Evolutionary conservation across 2,888 invertebrate genomes (phyloP).

Genomic region (Fabriciana adippe): DNA sequence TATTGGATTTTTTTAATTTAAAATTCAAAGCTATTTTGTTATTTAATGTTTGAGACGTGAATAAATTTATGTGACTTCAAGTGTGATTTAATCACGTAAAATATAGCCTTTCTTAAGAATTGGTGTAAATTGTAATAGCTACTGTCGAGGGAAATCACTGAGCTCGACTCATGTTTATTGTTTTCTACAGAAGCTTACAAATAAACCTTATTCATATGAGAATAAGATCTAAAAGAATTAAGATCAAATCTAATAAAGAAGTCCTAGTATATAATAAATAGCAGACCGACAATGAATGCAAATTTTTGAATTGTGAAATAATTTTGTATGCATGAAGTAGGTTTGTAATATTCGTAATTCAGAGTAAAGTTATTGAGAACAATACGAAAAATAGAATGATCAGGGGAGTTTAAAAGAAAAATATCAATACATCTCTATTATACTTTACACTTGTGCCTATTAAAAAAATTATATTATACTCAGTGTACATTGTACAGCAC

Average conservation of each 20-base stretch:
- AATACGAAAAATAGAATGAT: neutral
- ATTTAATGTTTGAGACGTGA: no score
- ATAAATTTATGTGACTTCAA: neutral
- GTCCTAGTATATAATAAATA: constrained; percentile 33
- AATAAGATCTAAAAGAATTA: constrained; percentile 18
- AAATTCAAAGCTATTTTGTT: no score
- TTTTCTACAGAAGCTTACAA: constrained; percentile 27
- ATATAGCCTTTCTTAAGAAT: constrained; percentile 20
- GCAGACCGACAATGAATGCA: constrained; percentile 31
- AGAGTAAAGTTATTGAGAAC: constrained; percentile 7
- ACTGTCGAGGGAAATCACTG: constrained; percentile 42
- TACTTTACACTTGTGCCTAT: neutral
- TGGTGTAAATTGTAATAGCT: constrained; percentile 28
- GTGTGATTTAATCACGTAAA: constrained; percentile 9
- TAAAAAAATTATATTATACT: no score
- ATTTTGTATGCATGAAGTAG: constrained; percentile 32
- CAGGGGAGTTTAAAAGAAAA: neutral
- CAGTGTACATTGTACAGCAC: no score
- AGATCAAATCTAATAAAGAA: constrained; percentile 31
- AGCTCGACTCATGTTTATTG: constrained; percentile 35
- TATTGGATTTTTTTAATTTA: no score
- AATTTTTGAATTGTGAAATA: constrained; percentile 35
- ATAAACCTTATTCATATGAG: constrained; percentile 22
- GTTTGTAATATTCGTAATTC: constrained; percentile 13
- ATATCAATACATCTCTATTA: neutral